Conservation (phyloP, 1,140 invertebrate species). For the Ephestia elutella region DNA sequence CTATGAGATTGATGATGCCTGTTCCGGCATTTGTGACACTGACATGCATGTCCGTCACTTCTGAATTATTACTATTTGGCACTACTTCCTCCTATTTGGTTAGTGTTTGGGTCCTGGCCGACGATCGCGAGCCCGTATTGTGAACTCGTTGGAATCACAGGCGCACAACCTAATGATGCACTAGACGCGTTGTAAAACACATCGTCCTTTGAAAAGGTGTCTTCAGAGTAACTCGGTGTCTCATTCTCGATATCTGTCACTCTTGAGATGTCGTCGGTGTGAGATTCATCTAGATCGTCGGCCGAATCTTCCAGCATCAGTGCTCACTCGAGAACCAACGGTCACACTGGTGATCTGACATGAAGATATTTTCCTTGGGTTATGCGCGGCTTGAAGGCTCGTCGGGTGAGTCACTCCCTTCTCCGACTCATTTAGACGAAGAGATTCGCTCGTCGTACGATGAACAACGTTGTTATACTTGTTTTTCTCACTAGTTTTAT, state of each 20-base stretch:
- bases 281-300: slow-evolving; percentile 94
- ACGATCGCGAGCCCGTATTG: slow-evolving; percentile 89
- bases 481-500: slow-evolving; percentile 76
- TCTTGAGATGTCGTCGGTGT: slow-evolving; percentile 89
- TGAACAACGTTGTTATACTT: slow-evolving; percentile 80
- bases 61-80: slow-evolving; percentile 71
- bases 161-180: slow-evolving; percentile 83
- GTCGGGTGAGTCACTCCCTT: slow-evolving; percentile 73
- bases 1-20: slow-evolving; percentile 79
- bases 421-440: slow-evolving; percentile 79
- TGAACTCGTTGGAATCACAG: slow-evolving; percentile 88
- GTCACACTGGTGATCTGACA: slow-evolving; percentile 94
- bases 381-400: slow-evolving; percentile 72
- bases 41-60: slow-evolving; percentile 76
- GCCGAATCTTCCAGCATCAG: slow-evolving; percentile 92
- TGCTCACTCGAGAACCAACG: slow-evolving; percentile 84
- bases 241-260: slow-evolving; percentile 89
- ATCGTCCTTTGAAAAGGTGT: slow-evolving; percentile 88
- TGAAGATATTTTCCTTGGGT: slow-evolving; percentile 87
- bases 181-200: slow-evolving; percentile 86
- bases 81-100: slow-evolving; percentile 65
- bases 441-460: slow-evolving; percentile 85
- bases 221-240: slow-evolving; percentile 89
- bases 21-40: slow-evolving; percentile 78
- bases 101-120: slow-evolving; percentile 71